Evolutionary conservation across 2,113 vertebrate genomes (phyloP).

Genomic region (Ctenomys sociabilis): DNA sequence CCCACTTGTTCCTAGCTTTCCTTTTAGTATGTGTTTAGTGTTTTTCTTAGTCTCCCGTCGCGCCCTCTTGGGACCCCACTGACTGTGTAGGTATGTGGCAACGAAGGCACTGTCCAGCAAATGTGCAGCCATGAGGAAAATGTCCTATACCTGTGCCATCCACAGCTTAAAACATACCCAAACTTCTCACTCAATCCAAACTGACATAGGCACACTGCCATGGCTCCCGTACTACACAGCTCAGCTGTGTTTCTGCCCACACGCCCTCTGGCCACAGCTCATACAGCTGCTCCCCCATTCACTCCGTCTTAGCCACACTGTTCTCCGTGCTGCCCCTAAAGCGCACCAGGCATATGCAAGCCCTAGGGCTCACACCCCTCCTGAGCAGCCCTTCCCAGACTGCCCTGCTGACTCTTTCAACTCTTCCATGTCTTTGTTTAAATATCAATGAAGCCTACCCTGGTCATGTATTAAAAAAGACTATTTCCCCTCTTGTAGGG

Average conservation of each 20-base stretch:
- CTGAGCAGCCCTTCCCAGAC: not conserved
- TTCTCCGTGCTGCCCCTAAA: not conserved
- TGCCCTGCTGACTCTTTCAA: accelerated
- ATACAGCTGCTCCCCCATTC: accelerated
- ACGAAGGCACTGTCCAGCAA: accelerated
- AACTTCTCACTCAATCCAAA: not conserved
- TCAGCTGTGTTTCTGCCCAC: accelerated
- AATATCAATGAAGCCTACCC: not conserved
- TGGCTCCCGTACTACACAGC: accelerated
- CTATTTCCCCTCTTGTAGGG: too few species aligned
- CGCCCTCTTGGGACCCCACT: too few species aligned
- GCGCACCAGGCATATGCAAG: too few species aligned
- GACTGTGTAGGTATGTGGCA: too few species aligned
- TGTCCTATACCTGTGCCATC: accelerated
- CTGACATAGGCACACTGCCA: not conserved
- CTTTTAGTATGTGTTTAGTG: too few species aligned
- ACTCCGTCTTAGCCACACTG: accelerated
- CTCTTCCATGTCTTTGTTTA: not conserved
- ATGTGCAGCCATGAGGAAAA: not conserved
- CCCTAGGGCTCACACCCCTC: not conserved
- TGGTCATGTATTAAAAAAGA: not conserved
- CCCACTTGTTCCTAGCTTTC: too few species aligned
- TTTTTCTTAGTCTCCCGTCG: too few species aligned
- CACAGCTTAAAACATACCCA: not conserved
- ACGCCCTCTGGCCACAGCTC: not conserved